Percentiles rank a stretch among this genome's conserved stretches.
phyloP scores from a whole-genome alignment of 2,113 vertebrate species.

The Psettodes erumei region DNA sequence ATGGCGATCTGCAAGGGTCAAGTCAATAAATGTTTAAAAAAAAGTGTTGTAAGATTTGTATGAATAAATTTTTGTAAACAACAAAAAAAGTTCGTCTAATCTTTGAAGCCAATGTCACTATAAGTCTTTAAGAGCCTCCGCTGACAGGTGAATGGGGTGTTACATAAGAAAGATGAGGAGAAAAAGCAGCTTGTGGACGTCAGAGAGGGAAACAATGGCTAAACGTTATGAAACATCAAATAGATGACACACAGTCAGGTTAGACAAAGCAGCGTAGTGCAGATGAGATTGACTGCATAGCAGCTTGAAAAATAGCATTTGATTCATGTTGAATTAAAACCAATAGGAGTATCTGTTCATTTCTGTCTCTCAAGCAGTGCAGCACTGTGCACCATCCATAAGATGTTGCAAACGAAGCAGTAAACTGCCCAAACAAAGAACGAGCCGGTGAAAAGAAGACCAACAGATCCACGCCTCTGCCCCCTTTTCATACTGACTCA shows the following conservation, averaged over 20 bases:
- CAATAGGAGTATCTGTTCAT: background rate
- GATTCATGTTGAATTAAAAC: constrained; percentile 18
- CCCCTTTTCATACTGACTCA: constrained; percentile 57
- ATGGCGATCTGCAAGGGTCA: constrained; percentile 88
- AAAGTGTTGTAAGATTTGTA: constrained; percentile 98
- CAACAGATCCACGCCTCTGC: constrained; percentile 23
- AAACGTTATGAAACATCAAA: background rate
- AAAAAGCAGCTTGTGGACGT: background rate
- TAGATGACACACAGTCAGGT: background rate
- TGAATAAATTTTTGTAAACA: constrained; percentile 99
- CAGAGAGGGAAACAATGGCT: background rate
- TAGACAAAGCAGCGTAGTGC: background rate
- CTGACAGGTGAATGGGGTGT: constrained; percentile 1
- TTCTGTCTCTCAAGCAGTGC: background rate
- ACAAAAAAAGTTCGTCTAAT: constrained; percentile 92
- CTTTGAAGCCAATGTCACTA: constrained; percentile 84
- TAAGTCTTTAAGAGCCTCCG: constrained; percentile 27
- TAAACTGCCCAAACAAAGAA: constrained; percentile 27
- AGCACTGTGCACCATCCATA: too few relatives aligned
- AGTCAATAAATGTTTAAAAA: constrained; percentile 94
- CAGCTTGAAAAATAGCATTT: background rate
- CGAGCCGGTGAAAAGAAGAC: constrained; percentile 10
- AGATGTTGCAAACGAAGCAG: constrained; percentile 6
- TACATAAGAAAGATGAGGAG: constrained; percentile 5
- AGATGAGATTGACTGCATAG: background rate